Evolutionary conservation across 2,888 invertebrate genomes (phyloP).

Genomic region (Neria commutata): DNA sequence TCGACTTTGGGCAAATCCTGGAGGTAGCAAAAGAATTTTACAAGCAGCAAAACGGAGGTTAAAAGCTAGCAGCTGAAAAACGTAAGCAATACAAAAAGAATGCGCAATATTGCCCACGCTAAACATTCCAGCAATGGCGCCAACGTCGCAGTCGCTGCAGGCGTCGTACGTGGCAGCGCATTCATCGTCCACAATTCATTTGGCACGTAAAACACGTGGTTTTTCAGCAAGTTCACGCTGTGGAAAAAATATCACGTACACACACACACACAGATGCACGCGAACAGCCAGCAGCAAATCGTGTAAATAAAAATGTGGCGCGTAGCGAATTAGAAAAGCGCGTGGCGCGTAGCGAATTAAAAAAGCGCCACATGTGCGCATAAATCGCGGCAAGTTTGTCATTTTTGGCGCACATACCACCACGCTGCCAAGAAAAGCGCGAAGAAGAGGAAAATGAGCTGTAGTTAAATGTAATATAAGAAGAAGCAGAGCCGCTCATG

Average conservation of each 20-base stretch:
- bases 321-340: conserved; percentile 8
- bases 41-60: neutral
- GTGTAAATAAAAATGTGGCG: conserved; percentile 1
- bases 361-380: too few species aligned
- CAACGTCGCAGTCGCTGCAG: too few species aligned
- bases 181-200: conserved; percentile 30
- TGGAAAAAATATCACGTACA: neutral
- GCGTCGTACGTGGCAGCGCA: too few species aligned
- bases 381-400: too few species aligned
- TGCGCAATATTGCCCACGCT: neutral
- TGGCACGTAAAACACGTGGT: conserved; percentile 48
- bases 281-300: conserved; percentile 32
- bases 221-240: conserved; percentile 43
- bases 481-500: too few species aligned
- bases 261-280: too few species aligned
- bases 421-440: conserved; percentile 26
- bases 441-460: conserved; percentile 36
- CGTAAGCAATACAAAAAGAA: neutral
- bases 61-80: neutral
- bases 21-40: neutral
- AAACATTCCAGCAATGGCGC: neutral
- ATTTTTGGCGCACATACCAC: neutral
- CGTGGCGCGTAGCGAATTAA: conserved; percentile 3
- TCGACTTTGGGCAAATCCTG: neutral
- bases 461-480: too few species aligned